Evolutionary conservation across 2,113 vertebrate genomes (phyloP), one percentile per base, ranked within the genome.

Genomic region (Halichoerus grypus): DNA sequence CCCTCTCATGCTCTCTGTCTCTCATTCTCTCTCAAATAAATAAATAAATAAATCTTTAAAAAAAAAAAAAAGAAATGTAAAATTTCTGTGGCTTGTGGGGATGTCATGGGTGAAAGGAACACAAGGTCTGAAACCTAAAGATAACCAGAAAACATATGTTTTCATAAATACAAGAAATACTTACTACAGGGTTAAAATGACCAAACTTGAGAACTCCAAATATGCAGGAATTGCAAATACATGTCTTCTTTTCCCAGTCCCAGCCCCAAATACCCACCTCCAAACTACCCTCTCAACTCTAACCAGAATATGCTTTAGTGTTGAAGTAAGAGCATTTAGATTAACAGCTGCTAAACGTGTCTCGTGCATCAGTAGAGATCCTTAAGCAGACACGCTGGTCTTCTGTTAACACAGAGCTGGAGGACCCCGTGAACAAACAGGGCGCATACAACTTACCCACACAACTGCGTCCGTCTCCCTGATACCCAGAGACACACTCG

Each of bases 401-500:
- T 65, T 79, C 36, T 7, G 26, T 0, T 61, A 33, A 57, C 28
- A 39, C 2, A 8, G 5, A 12, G 21, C 39, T 59, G 11, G 57
- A 61, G 49, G 13, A 26, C 19, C 46, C 21, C 1, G 1, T 0
- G 28, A 11, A 15, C 36, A 36, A 55, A 49, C 67, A 49, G 21
- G 33, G 12, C 19, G 14, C 67, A 1, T 2, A 1, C 0, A 57
- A 39, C 0, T 99, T 98, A 99, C 99, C 99, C 24, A 86, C 98
- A 81, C 99, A 99, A 92, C 99, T 99, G 96, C 96, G 98, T 86
- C 99, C 99, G 0, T 99, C 99, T 14, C 99, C 98, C 49, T 96
- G 98, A 98, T 99, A 99, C 1, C 99, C 99, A 0, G 99, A 98
- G 0, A 99, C 74, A n/a, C 99, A 99, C 97, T 99, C 98, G 28